phyloP scores from a whole-genome alignment of 2,888 invertebrate species.

The Morpho deidamia region DNA sequence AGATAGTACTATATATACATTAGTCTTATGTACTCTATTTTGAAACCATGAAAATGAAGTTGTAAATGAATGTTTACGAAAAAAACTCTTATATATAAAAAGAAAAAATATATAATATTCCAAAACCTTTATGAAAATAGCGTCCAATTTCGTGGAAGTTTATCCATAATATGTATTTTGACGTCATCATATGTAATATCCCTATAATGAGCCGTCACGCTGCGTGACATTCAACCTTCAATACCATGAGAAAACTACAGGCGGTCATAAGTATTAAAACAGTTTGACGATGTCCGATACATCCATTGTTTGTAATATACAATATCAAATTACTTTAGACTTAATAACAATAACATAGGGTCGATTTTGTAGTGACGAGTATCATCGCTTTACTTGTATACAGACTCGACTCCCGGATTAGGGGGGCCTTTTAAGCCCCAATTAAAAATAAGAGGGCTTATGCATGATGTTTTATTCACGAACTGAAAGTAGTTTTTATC shows the following conservation, averaged over 20 bases:
- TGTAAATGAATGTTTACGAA: too few relatives aligned
- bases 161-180: too few relatives aligned
- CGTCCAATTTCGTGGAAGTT: too few relatives aligned
- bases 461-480: slow-evolving; percentile 29
- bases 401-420: slow-evolving; percentile 27
- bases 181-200: too few relatives aligned
- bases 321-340: neutral
- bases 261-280: slow-evolving; percentile 17
- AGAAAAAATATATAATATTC: too few relatives aligned
- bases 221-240: slow-evolving; percentile 5
- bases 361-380: slow-evolving; percentile 3
- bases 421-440: slow-evolving; percentile 32
- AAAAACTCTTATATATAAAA: too few relatives aligned
- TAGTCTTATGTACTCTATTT: too few relatives aligned
- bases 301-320: slow-evolving; percentile 13
- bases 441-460: slow-evolving; percentile 33
- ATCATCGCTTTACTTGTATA: slow-evolving; percentile 7
- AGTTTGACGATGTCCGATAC: slow-evolving; percentile 19
- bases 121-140: too few relatives aligned
- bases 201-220: neutral
- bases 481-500: slow-evolving; percentile 23
- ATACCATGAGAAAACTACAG: slow-evolving; percentile 11
- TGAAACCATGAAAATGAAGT: too few relatives aligned
- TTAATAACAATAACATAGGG: neutral
- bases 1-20: too few relatives aligned